Evolutionary conservation across 1,140 invertebrate genomes (phyloP).

Genomic region (Melipona quadrifasciata): DNA sequence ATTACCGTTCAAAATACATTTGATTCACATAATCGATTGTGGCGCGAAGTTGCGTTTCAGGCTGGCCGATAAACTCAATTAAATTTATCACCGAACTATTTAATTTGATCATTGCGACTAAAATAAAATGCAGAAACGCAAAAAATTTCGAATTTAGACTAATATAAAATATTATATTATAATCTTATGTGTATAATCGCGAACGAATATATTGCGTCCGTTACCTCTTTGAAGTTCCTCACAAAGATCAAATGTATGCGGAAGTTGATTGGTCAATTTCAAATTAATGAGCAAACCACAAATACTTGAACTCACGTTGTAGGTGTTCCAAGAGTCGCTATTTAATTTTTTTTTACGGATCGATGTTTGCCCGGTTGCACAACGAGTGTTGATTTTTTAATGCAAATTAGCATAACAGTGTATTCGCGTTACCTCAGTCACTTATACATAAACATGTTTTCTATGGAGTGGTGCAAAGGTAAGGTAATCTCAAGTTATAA

Average conservation of each 20-base stretch:
- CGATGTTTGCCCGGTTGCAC: slow-evolving; percentile 17
- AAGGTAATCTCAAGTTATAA: neutral
- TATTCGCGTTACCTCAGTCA: neutral
- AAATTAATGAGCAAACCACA: neutral
- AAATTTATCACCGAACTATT: neutral
- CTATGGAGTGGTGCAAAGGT: neutral
- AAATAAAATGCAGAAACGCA: neutral
- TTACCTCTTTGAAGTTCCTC: neutral
- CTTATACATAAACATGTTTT: neutral
- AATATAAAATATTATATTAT: no score
- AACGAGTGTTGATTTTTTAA: slow-evolving; percentile 32
- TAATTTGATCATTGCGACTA: no score
- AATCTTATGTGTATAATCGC: neutral
- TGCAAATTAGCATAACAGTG: slow-evolving; percentile 30
- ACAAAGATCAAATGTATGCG: neutral
- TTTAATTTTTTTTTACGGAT: slow-evolving; percentile 19
- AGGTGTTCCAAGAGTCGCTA: neutral
- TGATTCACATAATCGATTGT: no score
- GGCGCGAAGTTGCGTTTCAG: neutral
- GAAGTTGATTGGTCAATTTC: neutral
- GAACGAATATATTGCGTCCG: neutral
- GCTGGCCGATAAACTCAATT: neutral
- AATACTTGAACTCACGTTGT: neutral
- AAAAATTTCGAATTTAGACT: neutral
- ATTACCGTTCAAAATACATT: neutral